phyloP scores from a whole-genome alignment of 2,113 vertebrate genomes.

The Gymnobelideus leadbeateri region DNA sequence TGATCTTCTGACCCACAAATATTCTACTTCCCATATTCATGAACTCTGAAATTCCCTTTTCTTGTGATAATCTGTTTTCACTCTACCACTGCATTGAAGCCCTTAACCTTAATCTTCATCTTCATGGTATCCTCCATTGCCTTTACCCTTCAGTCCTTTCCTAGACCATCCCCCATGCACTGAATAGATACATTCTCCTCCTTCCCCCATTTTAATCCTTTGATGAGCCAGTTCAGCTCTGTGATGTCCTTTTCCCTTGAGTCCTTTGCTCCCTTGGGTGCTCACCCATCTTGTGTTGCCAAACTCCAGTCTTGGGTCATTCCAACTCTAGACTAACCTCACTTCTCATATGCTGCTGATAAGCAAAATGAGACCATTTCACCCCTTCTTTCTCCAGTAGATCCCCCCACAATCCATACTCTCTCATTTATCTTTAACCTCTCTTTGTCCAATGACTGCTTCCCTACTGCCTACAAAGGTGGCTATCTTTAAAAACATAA shows the following conservation, averaged over 20 bases:
- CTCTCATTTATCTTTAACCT: not conserved
- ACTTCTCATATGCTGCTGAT: not conserved
- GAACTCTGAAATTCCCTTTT: not conserved
- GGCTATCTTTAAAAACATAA: not conserved
- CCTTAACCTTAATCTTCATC: not conserved
- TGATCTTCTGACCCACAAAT: not conserved
- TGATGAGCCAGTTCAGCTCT: not conserved
- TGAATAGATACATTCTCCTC: not conserved
- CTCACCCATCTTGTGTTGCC: not conserved
- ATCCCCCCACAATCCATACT: not conserved
- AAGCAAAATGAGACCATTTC: not conserved
- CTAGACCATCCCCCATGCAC: not conserved
- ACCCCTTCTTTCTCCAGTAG: not conserved
- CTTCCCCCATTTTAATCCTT: not conserved
- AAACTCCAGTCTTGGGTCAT: not conserved
- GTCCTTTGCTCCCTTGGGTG: not conserved
- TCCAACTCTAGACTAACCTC: not conserved
- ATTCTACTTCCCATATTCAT: not conserved
- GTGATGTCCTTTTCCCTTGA: not conserved
- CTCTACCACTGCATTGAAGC: not conserved
- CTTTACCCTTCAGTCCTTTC: not conserved
- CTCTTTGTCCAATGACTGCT: not conserved
- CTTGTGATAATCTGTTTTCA: not conserved
- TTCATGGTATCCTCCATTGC: not conserved
- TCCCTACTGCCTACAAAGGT: not conserved